Conservation (phyloP, 2,113 vertebrate species). For the Vidua chalybeata region DNA sequence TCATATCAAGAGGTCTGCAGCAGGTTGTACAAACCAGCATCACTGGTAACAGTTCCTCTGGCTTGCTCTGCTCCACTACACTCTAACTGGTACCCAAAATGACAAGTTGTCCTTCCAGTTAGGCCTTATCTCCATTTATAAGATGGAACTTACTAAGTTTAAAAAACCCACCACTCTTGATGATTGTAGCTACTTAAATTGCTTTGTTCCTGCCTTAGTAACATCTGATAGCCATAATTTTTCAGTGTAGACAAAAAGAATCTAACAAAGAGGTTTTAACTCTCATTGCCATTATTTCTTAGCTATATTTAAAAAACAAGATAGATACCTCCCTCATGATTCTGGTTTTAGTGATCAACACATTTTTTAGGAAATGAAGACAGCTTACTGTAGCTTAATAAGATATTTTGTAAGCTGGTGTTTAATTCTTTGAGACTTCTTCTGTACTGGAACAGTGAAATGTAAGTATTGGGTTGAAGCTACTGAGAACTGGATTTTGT, state of each 20-base stretch:
- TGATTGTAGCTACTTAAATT: background rate
- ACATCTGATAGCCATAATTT: background rate
- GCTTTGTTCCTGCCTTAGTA: background rate
- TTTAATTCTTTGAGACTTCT: background rate
- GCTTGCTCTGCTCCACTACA: background rate
- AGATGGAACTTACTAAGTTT: background rate
- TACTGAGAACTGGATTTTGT: background rate
- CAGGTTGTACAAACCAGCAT: rapidly evolving
- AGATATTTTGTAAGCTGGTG: background rate
- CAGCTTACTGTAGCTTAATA: background rate
- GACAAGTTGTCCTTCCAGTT: background rate
- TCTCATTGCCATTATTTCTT: background rate
- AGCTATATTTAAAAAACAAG: background rate
- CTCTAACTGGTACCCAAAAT: background rate
- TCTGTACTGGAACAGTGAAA: background rate
- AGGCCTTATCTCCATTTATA: background rate
- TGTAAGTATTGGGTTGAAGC: background rate
- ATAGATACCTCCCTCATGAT: background rate
- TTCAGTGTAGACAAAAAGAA: background rate
- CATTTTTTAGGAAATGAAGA: background rate
- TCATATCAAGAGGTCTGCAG: background rate
- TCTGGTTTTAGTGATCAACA: background rate
- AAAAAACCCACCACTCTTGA: background rate
- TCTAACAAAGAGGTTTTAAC: background rate
- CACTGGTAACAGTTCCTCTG: background rate